These are phyloP conservation scores for Typhlichthys subterraneus DNA, from an alignment of 2,797 vertebrate species.

Conservation along the genomic window DNA sequence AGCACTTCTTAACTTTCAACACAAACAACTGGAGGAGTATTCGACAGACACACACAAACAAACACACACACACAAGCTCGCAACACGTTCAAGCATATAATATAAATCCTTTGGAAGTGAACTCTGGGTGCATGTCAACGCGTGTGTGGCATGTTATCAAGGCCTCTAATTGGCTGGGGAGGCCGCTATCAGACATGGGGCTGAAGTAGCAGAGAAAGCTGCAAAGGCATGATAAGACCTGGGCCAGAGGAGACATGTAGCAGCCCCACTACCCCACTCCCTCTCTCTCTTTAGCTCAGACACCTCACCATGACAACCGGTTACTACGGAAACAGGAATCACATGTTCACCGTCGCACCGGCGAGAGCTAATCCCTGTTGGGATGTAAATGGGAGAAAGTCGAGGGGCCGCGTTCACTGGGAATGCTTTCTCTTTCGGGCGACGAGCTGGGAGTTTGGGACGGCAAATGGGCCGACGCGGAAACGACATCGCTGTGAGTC, in stretches of 20 bases:
- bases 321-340: constrained; percentile 65
- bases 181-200: constrained; percentile 52
- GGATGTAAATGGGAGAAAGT: constrained; percentile 33
- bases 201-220: constrained; percentile 56
- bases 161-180: constrained; percentile 41
- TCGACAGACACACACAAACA: constrained; percentile 7
- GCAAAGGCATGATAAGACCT: constrained; percentile 62
- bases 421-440: no score
- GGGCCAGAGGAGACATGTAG: constrained; percentile 45
- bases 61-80: constrained; percentile 3
- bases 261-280: constrained; percentile 19
- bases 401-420: no score
- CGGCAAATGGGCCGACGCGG: background rate
- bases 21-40: constrained; percentile 13
- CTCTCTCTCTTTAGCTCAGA: background rate
- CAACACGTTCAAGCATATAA: constrained; percentile 35
- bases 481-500: constrained; percentile 13
- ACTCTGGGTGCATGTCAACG: constrained; percentile 40
- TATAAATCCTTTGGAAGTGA: constrained; percentile 58
- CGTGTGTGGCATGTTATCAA: constrained; percentile 42
- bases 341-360: constrained; percentile 46
- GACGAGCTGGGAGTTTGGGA: constrained; percentile 4
- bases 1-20: constrained; percentile 27
- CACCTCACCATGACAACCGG: constrained; percentile 58
- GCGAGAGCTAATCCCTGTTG: constrained; percentile 42